phyloP scores from a whole-genome alignment of 2,113 vertebrate genomes.

The human (Homo sapiens) region DNA sequence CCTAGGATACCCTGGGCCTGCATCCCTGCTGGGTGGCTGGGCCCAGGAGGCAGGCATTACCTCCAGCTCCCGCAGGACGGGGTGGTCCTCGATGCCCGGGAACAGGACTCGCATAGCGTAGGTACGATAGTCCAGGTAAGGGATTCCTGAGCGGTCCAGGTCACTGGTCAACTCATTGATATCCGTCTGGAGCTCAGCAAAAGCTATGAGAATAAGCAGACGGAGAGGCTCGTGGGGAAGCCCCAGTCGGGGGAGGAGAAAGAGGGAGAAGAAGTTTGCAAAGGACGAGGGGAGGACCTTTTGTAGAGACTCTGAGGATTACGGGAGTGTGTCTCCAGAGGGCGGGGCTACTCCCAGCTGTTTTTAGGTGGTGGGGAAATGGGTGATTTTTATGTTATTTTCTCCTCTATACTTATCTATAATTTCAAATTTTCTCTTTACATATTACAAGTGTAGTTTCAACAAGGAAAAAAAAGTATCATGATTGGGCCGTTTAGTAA shows the following conservation, averaged over 20 bases:
- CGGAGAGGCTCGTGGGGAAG: neutral
- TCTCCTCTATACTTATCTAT: neutral
- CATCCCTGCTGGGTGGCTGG: rapidly evolving
- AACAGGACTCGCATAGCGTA: slow-evolving; percentile 99
- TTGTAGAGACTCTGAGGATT: neutral
- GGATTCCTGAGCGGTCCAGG: slow-evolving; percentile 96
- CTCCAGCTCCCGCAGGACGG: slow-evolving; percentile 97
- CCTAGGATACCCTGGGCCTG: neutral
- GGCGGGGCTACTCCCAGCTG: neutral
- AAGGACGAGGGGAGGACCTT: neutral
- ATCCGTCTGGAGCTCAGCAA: slow-evolving; percentile 98
- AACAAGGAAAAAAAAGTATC: neutral
- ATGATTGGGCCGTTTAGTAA: neutral
- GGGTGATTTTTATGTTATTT: neutral
- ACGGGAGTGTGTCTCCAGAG: neutral
- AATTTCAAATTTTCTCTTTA: neutral
- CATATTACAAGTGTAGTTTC: neutral
- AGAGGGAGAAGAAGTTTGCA: neutral
- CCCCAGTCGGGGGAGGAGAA: neutral
- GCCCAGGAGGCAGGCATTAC: slow-evolving; percentile 77
- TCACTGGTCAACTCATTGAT: slow-evolving; percentile 99
- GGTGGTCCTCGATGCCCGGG: slow-evolving; percentile 98
- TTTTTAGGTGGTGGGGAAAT: neutral
- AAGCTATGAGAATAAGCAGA: slow-evolving; percentile 84
- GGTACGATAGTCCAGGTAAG: slow-evolving; percentile 96